A percentile compares a stretch with the other conserved stretches of the same genome.
phyloP scores from a whole-genome alignment of 2,113 vertebrate species.

The Thamnophis sirtalis region DNA sequence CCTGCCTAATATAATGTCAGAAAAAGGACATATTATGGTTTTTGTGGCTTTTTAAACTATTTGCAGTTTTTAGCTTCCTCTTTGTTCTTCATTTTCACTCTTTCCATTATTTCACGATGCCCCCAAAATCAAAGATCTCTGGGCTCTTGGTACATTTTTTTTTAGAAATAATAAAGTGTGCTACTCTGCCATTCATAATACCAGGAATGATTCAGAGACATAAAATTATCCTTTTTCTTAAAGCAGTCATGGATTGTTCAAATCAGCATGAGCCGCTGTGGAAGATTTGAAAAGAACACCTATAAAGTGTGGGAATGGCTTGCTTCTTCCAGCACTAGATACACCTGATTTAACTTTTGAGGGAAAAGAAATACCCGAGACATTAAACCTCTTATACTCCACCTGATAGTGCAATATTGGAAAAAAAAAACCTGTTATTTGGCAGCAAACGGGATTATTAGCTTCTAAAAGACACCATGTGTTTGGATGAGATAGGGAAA shows the following conservation, averaged over 20 bases:
- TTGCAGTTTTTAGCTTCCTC: conserved; percentile 11
- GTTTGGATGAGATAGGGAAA: conserved; percentile 72
- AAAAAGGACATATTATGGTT: background rate
- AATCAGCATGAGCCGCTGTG: conserved; percentile 15
- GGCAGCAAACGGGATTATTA: conserved; percentile 67
- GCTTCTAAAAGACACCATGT: conserved; percentile 65
- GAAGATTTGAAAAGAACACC: conserved; percentile 51
- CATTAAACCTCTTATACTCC: conserved; percentile 70
- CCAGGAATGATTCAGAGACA: background rate
- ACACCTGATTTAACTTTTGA: conserved; percentile 62
- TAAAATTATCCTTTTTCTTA: background rate
- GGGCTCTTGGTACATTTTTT: background rate
- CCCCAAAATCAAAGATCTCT: background rate
- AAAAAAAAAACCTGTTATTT: conserved; percentile 60
- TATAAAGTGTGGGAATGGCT: conserved; percentile 55
- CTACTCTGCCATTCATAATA: background rate
- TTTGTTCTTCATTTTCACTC: conserved; percentile 1
- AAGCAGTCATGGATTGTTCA: background rate
- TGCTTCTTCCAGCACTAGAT: conserved; percentile 45
- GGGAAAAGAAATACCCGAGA: conserved; percentile 48
- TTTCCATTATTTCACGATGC: background rate
- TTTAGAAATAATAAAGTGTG: background rate
- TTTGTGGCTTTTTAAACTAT: background rate
- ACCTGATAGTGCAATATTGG: conserved; percentile 49
- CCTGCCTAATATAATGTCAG: background rate